Base-by-base conservation (phyloP, 2,888 invertebrate genomes). In the Acleris emargana region DNA sequence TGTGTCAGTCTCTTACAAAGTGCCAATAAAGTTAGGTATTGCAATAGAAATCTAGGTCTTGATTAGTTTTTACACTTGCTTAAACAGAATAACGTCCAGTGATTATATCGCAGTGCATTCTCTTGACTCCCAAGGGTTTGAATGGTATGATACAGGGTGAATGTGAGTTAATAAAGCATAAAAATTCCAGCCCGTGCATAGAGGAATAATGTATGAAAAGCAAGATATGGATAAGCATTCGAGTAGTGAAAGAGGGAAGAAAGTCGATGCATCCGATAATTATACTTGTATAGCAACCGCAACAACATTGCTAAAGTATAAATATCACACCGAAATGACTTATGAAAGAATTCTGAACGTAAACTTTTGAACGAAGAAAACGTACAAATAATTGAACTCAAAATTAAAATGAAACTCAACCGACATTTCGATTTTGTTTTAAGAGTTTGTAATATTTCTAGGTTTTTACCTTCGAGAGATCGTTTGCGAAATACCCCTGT, bases 401-500 rank as follows among this genome's bases (percentile, higher is more conserved):
- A 85, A 82, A 78, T 69, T 72, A 83, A 76, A 73, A 80, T 82
- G 81, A 80, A 87, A 87, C 81, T 84, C 74, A 86, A 86, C 86
- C 85, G 87, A 87, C 76, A 79, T 81, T 84, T 86, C 81, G 80
- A 78, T 84, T 82, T 84, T 81, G 81, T 84, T 79, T 79, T 82
- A 76, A 79, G 75, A 79, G 83, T 81, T 84, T 83, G 82, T 85
- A 87, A 80, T 86, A 88, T 83, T 83, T 86, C 84, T 87, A 88
- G 81, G 84, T 94, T 95, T 95, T 96, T 97, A 97, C 97, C 97
- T 97, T 97, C 97, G 96, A 97, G 96, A 95, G 97, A 97, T 96
- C 97, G 96, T 97, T 97, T 97, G 96, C 97, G 97, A 97, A 97
- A 97, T 95, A 97, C 96, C 95, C 97, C 97, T 97, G 93, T 84